Base-by-base conservation (phyloP, 2,113 vertebrate species). In the Coregonus clupeaformis region DNA sequence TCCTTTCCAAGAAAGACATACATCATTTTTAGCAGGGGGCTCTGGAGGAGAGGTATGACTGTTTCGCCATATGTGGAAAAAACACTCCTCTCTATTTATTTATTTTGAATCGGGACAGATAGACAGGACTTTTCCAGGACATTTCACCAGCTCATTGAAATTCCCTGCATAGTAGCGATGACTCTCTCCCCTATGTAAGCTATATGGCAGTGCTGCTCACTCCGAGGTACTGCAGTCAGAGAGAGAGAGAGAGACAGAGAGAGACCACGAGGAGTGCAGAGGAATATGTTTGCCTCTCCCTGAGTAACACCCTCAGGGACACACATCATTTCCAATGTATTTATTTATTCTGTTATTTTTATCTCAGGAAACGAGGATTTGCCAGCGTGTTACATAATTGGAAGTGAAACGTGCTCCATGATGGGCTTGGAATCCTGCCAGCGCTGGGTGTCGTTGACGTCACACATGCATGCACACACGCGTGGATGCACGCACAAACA, bases 311-410 rank as follows among this genome's bases (percentile, higher is more conserved):
- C 87, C 80, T 4, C 70, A 79, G 88, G 88, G 88, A 80, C 2
- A 25, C 70, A 74, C 78, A 73, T 85, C 79, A 83, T 79, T 84
- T 74, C 76, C 84, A 83, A 82, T 85, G 91, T 88, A 89, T 90
- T 91, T 89, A 92, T 90, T 87, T 87, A 88, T 83, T 80, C 75
- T 81, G 29, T 85, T 90, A 92, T 92, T 92, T 92, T 92, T 92
- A 92, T 84, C 87, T 79, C 77, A 13, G 71, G 76, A 82, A 83
- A 32, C 80, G 81, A 87, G 85, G 82, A 88, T 85, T 86, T 79
- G 80, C 83, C 63, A 57, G 63, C 47, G 57, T 3, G 77, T 91
- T 92, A 84, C 64, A 66, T 90, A 91, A 92, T 78, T 79, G 74
- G 68, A 70, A 80, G 70, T 77, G 78, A 82, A 86, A 85, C 77